A percentile compares a stretch with the other conserved stretches of the same genome.
Evolutionary conservation across 2,797 vertebrate genomes (phyloP).

Genomic region (Mico argentatus): DNA sequence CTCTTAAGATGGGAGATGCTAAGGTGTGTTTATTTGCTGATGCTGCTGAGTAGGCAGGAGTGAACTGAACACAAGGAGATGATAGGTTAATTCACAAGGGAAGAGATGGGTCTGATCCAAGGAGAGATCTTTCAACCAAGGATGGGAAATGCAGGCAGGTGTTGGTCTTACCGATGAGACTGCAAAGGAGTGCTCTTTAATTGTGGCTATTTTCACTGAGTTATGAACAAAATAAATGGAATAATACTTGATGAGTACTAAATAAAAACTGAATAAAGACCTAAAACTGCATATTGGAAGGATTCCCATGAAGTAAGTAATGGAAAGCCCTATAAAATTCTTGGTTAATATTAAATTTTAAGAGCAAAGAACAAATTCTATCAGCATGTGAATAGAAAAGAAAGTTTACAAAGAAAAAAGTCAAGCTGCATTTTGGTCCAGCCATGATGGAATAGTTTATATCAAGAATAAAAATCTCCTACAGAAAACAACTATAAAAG

Average conservation of each 20-base stretch:
- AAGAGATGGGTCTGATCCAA: not conserved
- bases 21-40: accelerated
- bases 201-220: not conserved
- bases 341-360: not conserved
- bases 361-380: not conserved
- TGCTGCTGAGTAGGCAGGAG: not conserved
- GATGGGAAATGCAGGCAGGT: not conserved
- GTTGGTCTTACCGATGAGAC: not conserved
- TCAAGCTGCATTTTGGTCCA: not conserved
- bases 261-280: not conserved
- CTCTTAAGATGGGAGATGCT: not conserved
- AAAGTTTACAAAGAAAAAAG: not conserved
- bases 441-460: not conserved
- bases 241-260: not conserved
- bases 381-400: not conserved
- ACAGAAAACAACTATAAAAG: not conserved
- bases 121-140: not conserved
- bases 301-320: not conserved
- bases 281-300: not conserved
- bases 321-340: not conserved
- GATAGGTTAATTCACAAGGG: not conserved
- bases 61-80: not conserved
- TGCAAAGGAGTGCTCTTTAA: not conserved
- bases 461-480: not conserved
- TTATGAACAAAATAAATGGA: not conserved